Evolutionary conservation across 2,113 vertebrate genomes (phyloP).

Genomic region (Oryctolagus cuniculus): mOryCun1.1 NC_091443.1:91501-92000

Average conservation of each 20-base stretch:
- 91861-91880: not conserved
- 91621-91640: too few species aligned
- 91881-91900: not conserved
- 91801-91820: not conserved
- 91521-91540: too few species aligned
- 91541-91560: too few species aligned
- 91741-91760: not conserved
- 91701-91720: not conserved
- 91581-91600: too few species aligned
- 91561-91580: too few species aligned
- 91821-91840: not conserved
- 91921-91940: not conserved
- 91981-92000: not conserved
- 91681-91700: not conserved
- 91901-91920: too few species aligned
- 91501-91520: too few species aligned
- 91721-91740: not conserved
- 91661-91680: not conserved
- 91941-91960: not conserved
- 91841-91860: too few species aligned
- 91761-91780: not conserved
- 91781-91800: not conserved
- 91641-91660: too few species aligned
- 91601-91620: too few species aligned
- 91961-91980: not conserved